These are phyloP conservation scores for Chiloscyllium plagiosum DNA, from an alignment of 2,113 vertebrate species.

Conservation along the genomic window DNA sequence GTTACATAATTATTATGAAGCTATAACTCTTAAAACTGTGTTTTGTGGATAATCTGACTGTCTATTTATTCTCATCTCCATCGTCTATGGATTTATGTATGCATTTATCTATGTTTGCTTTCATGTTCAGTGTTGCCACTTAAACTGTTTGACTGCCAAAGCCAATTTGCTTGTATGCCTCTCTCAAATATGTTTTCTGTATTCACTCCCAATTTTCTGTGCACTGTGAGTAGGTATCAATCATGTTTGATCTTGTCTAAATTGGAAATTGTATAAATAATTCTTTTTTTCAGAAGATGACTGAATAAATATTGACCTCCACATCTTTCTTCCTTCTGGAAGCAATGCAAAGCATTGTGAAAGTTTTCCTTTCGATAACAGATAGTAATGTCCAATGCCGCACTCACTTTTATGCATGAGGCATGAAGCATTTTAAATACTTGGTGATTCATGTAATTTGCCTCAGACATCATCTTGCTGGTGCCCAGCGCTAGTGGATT, in stretches of 20 bases:
- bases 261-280: neutral
- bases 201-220: neutral
- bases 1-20: neutral
- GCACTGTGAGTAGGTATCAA: neutral
- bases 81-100: neutral
- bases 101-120: neutral
- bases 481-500: neutral
- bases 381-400: neutral
- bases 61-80: neutral
- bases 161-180: neutral
- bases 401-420: neutral
- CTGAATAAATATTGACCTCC: neutral
- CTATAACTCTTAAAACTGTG: neutral
- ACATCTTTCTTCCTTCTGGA: neutral
- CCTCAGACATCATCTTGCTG: neutral
- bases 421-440: neutral
- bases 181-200: neutral
- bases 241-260: neutral
- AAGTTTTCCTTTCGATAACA: neutral
- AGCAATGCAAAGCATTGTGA: neutral
- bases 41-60: neutral
- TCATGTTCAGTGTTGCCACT: neutral
- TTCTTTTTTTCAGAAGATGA: neutral
- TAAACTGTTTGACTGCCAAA: neutral
- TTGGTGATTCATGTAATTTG: neutral